Evolutionary conservation across 1,140 invertebrate species (phyloP).

Genomic region (Drosophila jambulina): DNA sequence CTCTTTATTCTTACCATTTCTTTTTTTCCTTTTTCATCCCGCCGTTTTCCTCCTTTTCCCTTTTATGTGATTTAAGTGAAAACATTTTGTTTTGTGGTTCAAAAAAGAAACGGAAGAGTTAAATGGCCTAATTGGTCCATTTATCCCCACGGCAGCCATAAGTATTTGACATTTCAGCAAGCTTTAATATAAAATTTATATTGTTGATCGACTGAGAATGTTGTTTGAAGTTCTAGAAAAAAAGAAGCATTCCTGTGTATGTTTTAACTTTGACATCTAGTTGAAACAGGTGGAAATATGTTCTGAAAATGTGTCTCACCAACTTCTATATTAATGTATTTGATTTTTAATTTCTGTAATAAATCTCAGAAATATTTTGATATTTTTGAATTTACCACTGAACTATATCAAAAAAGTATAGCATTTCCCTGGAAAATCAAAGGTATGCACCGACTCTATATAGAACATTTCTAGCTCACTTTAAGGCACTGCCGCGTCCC

Average conservation of each 20-base stretch:
- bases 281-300: background rate
- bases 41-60: background rate
- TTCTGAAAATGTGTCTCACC: background rate
- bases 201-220: background rate
- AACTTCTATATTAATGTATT: background rate
- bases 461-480: background rate
- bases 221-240: background rate
- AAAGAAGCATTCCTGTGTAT: no score
- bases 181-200: background rate
- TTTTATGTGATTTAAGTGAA: constrained; percentile 12
- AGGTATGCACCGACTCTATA: background rate
- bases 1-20: background rate
- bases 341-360: background rate
- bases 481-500: background rate
- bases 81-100: background rate
- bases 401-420: background rate
- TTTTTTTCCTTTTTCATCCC: background rate
- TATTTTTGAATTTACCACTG: background rate
- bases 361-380: background rate
- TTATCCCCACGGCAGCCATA: background rate
- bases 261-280: background rate
- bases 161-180: constrained; percentile 11
- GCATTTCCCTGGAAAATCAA: background rate
- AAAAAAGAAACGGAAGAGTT: background rate
- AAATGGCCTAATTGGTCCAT: constrained; percentile 6